These are phyloP conservation scores for Bemisia tabaci DNA, from an alignment of 1,140 invertebrate species.

Conservation along the genomic window DNA sequence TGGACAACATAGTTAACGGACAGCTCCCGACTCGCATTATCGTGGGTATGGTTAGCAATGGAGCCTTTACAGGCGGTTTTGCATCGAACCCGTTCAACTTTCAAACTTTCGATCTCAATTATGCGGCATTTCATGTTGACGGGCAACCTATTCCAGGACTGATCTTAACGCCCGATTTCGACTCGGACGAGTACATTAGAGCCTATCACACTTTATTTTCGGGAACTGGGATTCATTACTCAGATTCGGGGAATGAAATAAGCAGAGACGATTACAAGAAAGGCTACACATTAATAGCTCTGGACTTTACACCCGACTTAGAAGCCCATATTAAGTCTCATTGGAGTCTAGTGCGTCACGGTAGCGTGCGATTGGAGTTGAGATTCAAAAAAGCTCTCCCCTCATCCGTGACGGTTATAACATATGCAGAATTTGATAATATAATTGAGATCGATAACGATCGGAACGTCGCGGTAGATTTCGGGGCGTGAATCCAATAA, in stretches of 20 bases:
- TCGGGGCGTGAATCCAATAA: slow-evolving; percentile 13
- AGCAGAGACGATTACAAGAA: slow-evolving; percentile 16
- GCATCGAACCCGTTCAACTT: slow-evolving; percentile 15
- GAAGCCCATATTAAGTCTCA: slow-evolving; percentile 24
- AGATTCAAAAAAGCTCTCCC: slow-evolving; percentile 22
- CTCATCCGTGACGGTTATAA: slow-evolving; percentile 25
- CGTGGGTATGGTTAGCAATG: slow-evolving; percentile 17
- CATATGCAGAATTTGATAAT: slow-evolving; percentile 29
- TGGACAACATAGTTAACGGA: slow-evolving; percentile 28
- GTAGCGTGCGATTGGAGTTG: slow-evolving; percentile 25
- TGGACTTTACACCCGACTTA: slow-evolving; percentile 29
- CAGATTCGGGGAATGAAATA: slow-evolving; percentile 23
- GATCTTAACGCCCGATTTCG: slow-evolving; percentile 20
- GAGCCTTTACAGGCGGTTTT: slow-evolving; percentile 11
- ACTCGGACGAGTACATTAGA: slow-evolving; percentile 16
- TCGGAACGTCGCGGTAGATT: slow-evolving; percentile 23
- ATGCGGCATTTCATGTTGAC: slow-evolving; percentile 28
- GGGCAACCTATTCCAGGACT: slow-evolving; percentile 22
- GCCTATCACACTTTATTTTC: slow-evolving; percentile 29
- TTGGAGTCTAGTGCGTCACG: slow-evolving; percentile 27
- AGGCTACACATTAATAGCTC: slow-evolving; percentile 24
- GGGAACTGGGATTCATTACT: slow-evolving; percentile 27
- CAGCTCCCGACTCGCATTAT: slow-evolving; percentile 15
- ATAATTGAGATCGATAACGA: slow-evolving; percentile 25
- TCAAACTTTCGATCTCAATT: slow-evolving; percentile 19